Evolutionary conservation across 1,140 invertebrate species (phyloP).

Genomic region (Sesamia nonagrioides): DNA sequence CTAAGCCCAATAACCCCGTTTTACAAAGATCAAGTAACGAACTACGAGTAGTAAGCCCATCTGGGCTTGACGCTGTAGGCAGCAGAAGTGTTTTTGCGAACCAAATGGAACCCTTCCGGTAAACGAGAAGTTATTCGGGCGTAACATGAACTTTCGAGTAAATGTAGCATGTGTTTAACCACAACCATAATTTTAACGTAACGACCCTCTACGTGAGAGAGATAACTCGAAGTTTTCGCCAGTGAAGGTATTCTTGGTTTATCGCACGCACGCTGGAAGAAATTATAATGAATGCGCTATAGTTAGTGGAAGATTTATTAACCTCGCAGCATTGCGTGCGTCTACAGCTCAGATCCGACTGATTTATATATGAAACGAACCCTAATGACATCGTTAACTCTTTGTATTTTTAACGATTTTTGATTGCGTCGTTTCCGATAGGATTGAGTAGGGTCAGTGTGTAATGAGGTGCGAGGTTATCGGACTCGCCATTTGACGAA

Average conservation of each 20-base stretch:
- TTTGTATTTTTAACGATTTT: constrained; percentile 49
- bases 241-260: constrained; percentile 73
- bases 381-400: constrained; percentile 51
- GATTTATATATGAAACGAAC: constrained; percentile 44
- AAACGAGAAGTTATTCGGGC: constrained; percentile 80
- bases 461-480: constrained; percentile 46
- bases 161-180: constrained; percentile 87
- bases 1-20: background rate
- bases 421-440: constrained; percentile 44
- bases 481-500: constrained; percentile 5
- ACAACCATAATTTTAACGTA: constrained; percentile 80
- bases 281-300: constrained; percentile 79
- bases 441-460: constrained; percentile 43
- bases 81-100: constrained; percentile 57
- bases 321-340: constrained; percentile 56
- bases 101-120: constrained; percentile 66
- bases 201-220: constrained; percentile 83
- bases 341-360: constrained; percentile 44
- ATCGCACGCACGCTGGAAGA: constrained; percentile 82
- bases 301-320: constrained; percentile 71
- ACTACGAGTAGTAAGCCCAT: constrained; percentile 16
- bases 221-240: constrained; percentile 84
- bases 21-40: constrained; percentile 33
- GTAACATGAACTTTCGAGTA: constrained; percentile 83
- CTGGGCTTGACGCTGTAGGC: constrained; percentile 36